A percentile compares a stretch with the other conserved stretches of the same genome.
Conservation (phyloP, 1,140 invertebrate species). For the Pseudomyrmex concolor region DNA sequence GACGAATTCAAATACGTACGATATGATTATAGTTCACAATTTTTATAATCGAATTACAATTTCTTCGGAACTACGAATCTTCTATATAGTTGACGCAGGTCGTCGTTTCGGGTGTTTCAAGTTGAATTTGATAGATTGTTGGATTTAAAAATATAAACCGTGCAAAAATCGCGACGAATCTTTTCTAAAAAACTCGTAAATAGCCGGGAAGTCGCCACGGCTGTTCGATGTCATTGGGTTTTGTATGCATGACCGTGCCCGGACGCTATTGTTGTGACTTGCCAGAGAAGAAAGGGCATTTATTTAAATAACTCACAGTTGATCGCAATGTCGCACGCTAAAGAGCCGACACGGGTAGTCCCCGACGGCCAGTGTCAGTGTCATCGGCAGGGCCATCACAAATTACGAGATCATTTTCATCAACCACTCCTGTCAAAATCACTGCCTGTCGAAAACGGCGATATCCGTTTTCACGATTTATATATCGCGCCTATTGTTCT, state of each 20-base stretch:
- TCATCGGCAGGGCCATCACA: not conserved
- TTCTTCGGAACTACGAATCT: too few species aligned
- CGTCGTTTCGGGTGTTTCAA: not conserved
- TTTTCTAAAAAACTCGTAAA: conserved; percentile 25
- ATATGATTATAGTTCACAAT: not conserved
- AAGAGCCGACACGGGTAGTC: not conserved
- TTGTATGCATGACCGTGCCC: conserved; percentile 43
- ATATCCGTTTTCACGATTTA: conserved; percentile 27
- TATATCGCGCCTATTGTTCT: too few species aligned
- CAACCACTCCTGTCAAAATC: conserved; percentile 40
- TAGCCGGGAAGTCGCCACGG: conserved; percentile 25
- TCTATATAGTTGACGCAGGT: too few species aligned
- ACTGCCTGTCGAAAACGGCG: not conserved
- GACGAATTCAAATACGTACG: too few species aligned
- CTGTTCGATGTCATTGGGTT: conserved; percentile 23
- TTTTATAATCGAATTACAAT: too few species aligned
- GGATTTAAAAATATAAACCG: not conserved
- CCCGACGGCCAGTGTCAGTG: conserved; percentile 50
- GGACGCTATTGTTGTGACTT: conserved; percentile 15
- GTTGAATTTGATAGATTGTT: not conserved
- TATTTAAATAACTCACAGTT: not conserved
- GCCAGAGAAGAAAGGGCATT: conserved; percentile 41
- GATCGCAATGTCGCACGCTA: conserved; percentile 22
- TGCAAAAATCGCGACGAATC: not conserved
- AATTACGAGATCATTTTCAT: conserved; percentile 39